Conservation (phyloP, 2,113 vertebrate genomes). For the Pholis gunnellus region DNA sequence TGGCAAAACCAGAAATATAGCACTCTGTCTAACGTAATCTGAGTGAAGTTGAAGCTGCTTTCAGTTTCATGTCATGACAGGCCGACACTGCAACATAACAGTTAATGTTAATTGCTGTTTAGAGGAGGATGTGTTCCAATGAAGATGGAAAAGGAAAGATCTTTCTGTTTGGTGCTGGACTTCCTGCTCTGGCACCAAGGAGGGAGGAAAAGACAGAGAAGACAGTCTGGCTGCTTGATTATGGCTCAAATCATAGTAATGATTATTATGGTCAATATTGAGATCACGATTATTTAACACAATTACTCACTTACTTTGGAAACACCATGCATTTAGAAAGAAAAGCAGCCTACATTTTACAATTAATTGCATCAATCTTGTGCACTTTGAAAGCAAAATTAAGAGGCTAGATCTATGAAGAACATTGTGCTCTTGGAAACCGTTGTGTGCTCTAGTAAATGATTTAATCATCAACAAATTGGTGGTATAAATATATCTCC, state of each 20-base stretch:
- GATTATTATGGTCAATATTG: too few species aligned
- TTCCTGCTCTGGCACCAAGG: slow-evolving; percentile 30
- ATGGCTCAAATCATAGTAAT: too few species aligned
- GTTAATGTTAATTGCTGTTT: slow-evolving; percentile 44
- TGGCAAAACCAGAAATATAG: neutral
- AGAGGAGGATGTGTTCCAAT: slow-evolving; percentile 28
- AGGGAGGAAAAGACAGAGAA: slow-evolving; percentile 14
- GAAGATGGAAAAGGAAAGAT: slow-evolving; percentile 13
- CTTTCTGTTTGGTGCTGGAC: slow-evolving; percentile 21
- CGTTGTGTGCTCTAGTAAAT: neutral
- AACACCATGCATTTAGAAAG: too few species aligned
- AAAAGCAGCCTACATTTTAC: too few species aligned
- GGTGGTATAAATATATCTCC: neutral
- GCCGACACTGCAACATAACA: slow-evolving; percentile 22
- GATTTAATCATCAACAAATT: neutral
- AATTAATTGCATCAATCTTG: too few species aligned
- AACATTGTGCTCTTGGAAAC: neutral
- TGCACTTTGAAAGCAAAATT: neutral
- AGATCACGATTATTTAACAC: too few species aligned
- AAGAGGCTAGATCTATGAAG: neutral
- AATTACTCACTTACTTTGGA: too few species aligned
- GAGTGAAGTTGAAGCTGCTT: neutral
- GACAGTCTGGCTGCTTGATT: neutral
- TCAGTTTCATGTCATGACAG: slow-evolving; percentile 15
- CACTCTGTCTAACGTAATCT: neutral